Evolutionary conservation across 2,113 vertebrate genomes (phyloP), one percentile per base, ranked within the genome.

Genomic region (Elephantulus edwardii): DNA sequence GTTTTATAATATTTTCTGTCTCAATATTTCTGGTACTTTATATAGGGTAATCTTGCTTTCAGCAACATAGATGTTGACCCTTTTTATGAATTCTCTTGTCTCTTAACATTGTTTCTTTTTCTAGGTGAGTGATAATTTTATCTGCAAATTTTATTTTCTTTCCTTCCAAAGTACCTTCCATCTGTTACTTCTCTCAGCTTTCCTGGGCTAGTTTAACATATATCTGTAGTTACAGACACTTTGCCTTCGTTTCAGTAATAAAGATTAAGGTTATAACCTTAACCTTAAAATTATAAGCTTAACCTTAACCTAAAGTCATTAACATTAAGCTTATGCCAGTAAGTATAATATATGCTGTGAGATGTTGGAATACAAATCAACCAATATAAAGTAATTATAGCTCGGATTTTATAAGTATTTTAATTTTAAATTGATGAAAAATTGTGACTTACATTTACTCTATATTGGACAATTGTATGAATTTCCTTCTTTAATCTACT

Each of bases 181-280:
- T 28, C 42, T 17, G 9, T 92, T 75, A 28, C 38, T 64, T 77
- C 12, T 76, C 11, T 72, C 86, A 75, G 70, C 9, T 60, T 80
- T 28, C 50, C 62, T 62, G 26, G 74, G 19, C 22, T 79, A 87
- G 74, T 72, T 90, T 78, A 74, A 90, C 86, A 89, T 79, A 48
- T 64, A 90, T 30, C 22, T 56, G 6, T 64, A 22, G 89, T 50
- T 56, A 28, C 5, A 83, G 56, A 79, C n/a, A 78, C 24, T 1
- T 26, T 83, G 48, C 8, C 6, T 12, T 91, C 84, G 8, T n/a
- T n/a, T n/a, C n/a, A n/a, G 22, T 5, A 60, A 24, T 50, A 50
- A 50, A 50, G 16, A 50, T 50, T 10, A 16, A 50, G 8, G 16
- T 50, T 50, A 50, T 50, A 10, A 16, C 48, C 16, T 10, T 50